These are phyloP conservation scores for Synergus umbraculus DNA, from an alignment of 2,888 invertebrate species.

Conservation along the genomic window DNA sequence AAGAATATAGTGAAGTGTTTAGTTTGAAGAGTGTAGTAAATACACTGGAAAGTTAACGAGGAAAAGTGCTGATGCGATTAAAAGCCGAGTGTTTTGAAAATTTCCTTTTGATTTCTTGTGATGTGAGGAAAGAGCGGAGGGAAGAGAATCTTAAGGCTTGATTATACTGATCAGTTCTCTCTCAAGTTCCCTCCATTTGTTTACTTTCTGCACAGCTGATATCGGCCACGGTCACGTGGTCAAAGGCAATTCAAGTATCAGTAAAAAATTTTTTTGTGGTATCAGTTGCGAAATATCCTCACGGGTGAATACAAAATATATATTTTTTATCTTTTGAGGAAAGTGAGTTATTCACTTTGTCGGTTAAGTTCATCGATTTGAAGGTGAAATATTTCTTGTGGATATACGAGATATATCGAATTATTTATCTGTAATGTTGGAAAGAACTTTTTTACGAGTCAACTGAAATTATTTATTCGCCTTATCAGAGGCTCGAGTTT, in stretches of 20 bases:
- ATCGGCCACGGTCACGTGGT: constrained; percentile 8
- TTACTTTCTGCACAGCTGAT: constrained; percentile 25
- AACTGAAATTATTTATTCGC: too few relatives aligned
- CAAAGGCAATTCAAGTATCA: neutral
- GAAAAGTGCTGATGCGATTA: neutral
- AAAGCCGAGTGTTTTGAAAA: neutral
- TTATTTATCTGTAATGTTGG: too few relatives aligned
- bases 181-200: neutral
- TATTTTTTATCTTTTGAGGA: neutral
- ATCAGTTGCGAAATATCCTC: neutral
- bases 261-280: too few relatives aligned
- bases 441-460: too few relatives aligned
- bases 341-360: neutral
- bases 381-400: too few relatives aligned
- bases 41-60: neutral
- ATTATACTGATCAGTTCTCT: neutral
- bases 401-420: too few relatives aligned
- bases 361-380: too few relatives aligned
- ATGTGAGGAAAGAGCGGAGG: too few relatives aligned
- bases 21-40: neutral
- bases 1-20: neutral
- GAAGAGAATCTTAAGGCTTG: neutral
- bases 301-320: neutral
- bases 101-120: neutral
- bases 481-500: too few relatives aligned